phyloP scores from a whole-genome alignment of 2,888 invertebrate genomes.

The Habroteleia sp. region DNA sequence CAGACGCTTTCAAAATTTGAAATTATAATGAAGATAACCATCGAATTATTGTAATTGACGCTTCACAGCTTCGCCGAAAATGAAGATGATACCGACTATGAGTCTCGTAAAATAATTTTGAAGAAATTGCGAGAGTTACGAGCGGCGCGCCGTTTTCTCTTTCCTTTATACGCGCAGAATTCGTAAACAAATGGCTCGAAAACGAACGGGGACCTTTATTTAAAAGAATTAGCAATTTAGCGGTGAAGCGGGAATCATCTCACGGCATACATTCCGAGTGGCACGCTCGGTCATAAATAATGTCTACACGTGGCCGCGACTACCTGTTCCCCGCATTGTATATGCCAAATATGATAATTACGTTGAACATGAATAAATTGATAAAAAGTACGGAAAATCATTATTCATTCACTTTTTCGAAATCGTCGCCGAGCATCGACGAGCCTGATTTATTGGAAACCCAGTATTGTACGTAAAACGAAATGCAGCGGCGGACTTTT shows the following conservation, averaged over 20 bases:
- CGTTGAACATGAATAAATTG: conserved; percentile 62
- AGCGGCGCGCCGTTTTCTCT: not conserved
- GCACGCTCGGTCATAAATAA: conserved; percentile 73
- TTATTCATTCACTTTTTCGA: conserved; percentile 54
- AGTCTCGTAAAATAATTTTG: conserved; percentile 13
- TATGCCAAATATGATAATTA: conserved; percentile 62
- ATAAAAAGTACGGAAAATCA: conserved; percentile 57
- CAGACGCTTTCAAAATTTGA: conserved; percentile 32
- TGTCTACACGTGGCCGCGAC: conserved; percentile 70
- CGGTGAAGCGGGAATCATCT: conserved; percentile 67
- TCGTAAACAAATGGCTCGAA: conserved; percentile 34
- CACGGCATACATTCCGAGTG: conserved; percentile 73
- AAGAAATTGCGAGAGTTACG: conserved; percentile 34
- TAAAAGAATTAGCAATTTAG: conserved; percentile 70
- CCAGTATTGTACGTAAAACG: conserved; percentile 18
- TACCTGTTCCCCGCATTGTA: conserved; percentile 69
- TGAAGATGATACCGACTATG: conserved; percentile 43
- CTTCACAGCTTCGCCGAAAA: conserved; percentile 26
- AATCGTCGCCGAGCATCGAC: conserved; percentile 35
- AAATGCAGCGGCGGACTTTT: conserved; percentile 25
- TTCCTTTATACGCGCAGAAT: conserved; percentile 16
- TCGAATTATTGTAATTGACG: conserved; percentile 40
- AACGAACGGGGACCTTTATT: conserved; percentile 36
- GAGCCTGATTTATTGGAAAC: conserved; percentile 47
- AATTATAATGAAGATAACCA: conserved; percentile 50